Base-by-base conservation (phyloP, 1,140 invertebrate species). In the Mamestra configurata region DNA sequence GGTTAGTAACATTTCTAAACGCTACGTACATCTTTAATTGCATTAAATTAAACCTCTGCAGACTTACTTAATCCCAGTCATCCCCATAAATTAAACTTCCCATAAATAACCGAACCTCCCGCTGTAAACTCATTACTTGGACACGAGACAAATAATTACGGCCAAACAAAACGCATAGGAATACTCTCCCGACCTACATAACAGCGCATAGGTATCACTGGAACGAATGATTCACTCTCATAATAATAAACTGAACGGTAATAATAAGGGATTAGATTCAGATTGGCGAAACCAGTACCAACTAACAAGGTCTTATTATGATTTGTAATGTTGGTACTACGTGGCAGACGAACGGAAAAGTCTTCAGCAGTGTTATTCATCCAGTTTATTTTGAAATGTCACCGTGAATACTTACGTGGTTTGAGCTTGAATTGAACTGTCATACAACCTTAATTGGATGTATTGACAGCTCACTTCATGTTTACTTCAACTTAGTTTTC, bases 121-220 rank as follows among this genome's bases (percentile, higher is more conserved):
- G 70, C 70, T 40, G 4, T 8, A 11, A 35, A 18, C 53, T 57
- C 37, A 57, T 15, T 57, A 35, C 53, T 57, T 57, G 10, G 4
- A 10, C 13, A 57, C 35, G 1, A 18, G n/a, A 15, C 35, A 73
- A 10, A 57, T 73, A 55, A 73, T 73, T 73, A 57, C 55, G 27
- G 13, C 18, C 24, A 61, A 49, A 76, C 15, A 61, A 76, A 75
- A 76, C 27, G 43, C 35, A 64, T 76, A 61, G 43, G 13, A 76
- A 51, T 24, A 64, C 37, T 31, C 10, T 59, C 37, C 40, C 20
- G 72, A 75, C 73, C 73, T 57, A 75, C 55, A 75, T 75, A 40
- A 8, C 11, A 24, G 7, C 24, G 8, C 43, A 46, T 20, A 18
- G 18, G 2, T 43, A 40, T 68, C 10, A 20, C 8, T 40, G 37